Conservation (phyloP, 2,888 invertebrate genomes). For the Drosophila vallismaia region DNA sequence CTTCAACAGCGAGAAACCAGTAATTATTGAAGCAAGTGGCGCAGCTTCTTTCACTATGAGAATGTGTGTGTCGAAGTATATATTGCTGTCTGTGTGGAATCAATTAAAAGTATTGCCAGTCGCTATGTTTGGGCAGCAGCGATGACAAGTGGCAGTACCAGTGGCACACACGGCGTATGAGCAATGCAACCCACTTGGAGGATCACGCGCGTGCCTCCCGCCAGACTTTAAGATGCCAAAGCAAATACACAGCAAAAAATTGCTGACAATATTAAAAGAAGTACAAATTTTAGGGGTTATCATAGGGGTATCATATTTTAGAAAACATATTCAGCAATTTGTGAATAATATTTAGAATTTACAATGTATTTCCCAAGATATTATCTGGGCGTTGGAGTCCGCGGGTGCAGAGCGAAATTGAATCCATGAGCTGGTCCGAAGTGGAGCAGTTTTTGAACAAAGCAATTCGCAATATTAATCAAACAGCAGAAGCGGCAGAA, state of each 20-base stretch:
- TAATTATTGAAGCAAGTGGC: constrained; percentile 69
- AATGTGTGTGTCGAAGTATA: constrained; percentile 25
- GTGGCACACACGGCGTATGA: constrained; percentile 36
- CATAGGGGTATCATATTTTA: no score
- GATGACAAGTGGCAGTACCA: constrained; percentile 69
- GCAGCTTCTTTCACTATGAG: constrained; percentile 72
- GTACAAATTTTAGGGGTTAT: background rate
- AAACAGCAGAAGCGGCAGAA: constrained; percentile 50
- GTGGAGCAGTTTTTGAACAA: constrained; percentile 81
- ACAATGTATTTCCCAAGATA: background rate
- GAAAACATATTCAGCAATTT: no score
- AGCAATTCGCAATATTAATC: constrained; percentile 80
- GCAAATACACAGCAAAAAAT: background rate
- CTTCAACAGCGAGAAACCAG: constrained; percentile 60
- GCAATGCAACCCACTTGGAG: constrained; percentile 68
- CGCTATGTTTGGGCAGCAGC: constrained; percentile 70
- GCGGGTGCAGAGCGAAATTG: constrained; percentile 69
- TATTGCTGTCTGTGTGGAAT: constrained; percentile 63
- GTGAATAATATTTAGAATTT: no score
- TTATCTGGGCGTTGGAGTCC: constrained; percentile 20
- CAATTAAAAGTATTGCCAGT: constrained; percentile 76
- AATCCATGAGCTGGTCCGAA: constrained; percentile 59
- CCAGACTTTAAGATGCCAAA: background rate
- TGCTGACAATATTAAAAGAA: background rate
- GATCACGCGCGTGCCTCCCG: constrained; percentile 56